These are phyloP conservation scores for Nemapogon koenigi DNA, from an alignment of 2,888 invertebrate genomes.

Conservation along the genomic window DNA sequence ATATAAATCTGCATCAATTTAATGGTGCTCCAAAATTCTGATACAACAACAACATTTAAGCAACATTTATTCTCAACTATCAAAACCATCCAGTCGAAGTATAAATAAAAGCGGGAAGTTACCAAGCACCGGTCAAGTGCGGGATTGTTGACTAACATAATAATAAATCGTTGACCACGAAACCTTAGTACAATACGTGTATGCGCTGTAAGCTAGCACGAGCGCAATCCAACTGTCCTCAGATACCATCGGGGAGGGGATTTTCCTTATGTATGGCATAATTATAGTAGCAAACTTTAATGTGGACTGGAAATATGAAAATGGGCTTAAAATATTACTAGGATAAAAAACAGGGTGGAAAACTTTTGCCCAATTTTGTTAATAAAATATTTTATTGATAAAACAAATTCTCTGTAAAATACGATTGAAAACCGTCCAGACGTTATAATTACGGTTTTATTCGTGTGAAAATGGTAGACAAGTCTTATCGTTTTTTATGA, in stretches of 20 bases:
- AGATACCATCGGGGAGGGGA: slow-evolving; percentile 8
- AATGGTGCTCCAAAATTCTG: not conserved
- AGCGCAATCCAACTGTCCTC: slow-evolving; percentile 7
- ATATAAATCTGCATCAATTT: not conserved
- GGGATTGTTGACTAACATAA: slow-evolving; percentile 10
- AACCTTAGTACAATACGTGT: slow-evolving; percentile 2
- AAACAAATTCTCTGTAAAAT: too few species aligned
- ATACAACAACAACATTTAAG: not conserved
- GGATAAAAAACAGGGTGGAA: too few species aligned
- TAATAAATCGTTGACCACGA: slow-evolving; percentile 5
- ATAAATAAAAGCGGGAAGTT: slow-evolving; percentile 6
- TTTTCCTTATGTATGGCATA: too few species aligned
- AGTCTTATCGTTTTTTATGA: too few species aligned
- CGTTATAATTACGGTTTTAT: too few species aligned
- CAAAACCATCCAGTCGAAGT: not conserved
- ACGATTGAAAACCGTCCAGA: too few species aligned
- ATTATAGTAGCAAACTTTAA: too few species aligned
- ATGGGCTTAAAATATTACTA: too few species aligned
- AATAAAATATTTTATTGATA: too few species aligned
- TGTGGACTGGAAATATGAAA: too few species aligned
- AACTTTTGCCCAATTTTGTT: too few species aligned
- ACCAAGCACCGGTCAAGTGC: slow-evolving; percentile 8
- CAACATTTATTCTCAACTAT: not conserved
- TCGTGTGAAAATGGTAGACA: too few species aligned
- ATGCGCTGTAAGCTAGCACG: slow-evolving; percentile 9